Conservation (phyloP, 1,140 invertebrate species). For the Mizuhopecten yessoensis region DNA sequence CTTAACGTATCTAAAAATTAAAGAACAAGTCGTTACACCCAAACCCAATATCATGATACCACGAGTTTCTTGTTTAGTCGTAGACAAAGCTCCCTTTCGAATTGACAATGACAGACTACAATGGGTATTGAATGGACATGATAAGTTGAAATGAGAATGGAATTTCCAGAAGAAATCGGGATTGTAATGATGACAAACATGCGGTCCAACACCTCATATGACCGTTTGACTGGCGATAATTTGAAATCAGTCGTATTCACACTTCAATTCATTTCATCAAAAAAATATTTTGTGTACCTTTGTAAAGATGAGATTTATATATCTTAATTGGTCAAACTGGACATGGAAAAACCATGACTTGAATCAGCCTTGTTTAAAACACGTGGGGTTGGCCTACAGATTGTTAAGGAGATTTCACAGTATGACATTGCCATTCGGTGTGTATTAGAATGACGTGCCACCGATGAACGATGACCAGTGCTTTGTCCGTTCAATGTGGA, state of each 20-base stretch:
- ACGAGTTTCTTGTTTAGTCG: no score
- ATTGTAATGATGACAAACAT: neutral
- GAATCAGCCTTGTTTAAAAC: neutral
- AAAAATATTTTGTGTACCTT: neutral
- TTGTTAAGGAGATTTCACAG: conserved; percentile 22
- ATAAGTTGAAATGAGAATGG: neutral
- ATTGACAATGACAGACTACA: neutral
- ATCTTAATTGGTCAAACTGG: conserved; percentile 33
- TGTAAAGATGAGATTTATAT: neutral
- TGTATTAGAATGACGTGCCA: conserved; percentile 7
- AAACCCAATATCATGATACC: no score
- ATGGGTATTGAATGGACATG: neutral
- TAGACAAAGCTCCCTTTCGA: neutral
- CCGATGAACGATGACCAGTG: neutral
- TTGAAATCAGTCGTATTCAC: neutral
- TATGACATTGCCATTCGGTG: conserved; percentile 3
- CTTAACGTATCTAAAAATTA: no score
- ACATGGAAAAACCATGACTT: conserved; percentile 1
- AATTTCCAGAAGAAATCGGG: neutral
- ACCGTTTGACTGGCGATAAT: neutral
- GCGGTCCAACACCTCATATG: neutral
- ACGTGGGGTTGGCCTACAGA: neutral
- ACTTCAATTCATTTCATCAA: no score
- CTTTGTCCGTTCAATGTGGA: neutral
- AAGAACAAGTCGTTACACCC: no score